These are phyloP conservation scores for Macrocentrus cingulum DNA, from an alignment of 1,140 invertebrate species.

Conservation along the genomic window DNA sequence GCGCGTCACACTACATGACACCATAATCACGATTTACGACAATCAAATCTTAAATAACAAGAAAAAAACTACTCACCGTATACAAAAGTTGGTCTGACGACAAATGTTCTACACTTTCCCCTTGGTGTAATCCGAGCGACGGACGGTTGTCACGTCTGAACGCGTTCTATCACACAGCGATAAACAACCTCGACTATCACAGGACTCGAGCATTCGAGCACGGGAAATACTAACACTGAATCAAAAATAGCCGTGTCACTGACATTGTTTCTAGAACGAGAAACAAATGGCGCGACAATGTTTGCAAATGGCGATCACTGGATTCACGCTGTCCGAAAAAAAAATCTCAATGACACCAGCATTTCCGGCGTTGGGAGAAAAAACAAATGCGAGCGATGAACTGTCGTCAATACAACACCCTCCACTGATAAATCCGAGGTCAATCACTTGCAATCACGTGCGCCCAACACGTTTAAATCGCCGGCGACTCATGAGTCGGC, in stretches of 20 bases:
- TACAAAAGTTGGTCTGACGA: neutral
- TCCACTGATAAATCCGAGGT: conserved; percentile 19
- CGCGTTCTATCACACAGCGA: neutral
- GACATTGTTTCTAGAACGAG: too few relatives aligned
- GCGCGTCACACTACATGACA: too few relatives aligned
- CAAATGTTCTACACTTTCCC: neutral
- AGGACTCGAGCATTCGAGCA: too few relatives aligned
- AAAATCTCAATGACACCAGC: neutral
- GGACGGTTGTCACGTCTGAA: neutral
- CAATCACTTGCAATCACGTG: conserved; percentile 13
- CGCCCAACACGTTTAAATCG: conserved; percentile 7
- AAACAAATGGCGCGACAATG: too few relatives aligned
- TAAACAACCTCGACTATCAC: too few relatives aligned
- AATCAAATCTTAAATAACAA: too few relatives aligned
- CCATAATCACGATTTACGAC: too few relatives aligned
- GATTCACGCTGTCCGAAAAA: too few relatives aligned
- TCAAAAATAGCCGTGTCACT: too few relatives aligned
- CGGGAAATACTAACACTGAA: too few relatives aligned
- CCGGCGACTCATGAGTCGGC: neutral
- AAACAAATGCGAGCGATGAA: conserved; percentile 17
- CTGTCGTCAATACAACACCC: conserved; percentile 4
- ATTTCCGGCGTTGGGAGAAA: neutral
- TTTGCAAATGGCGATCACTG: too few relatives aligned
- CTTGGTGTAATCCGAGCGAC: neutral
- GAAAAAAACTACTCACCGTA: too few relatives aligned